Base-by-base conservation (phyloP, 2,888 invertebrate genomes). In the Hirtodrosophila trivittata region DNA sequence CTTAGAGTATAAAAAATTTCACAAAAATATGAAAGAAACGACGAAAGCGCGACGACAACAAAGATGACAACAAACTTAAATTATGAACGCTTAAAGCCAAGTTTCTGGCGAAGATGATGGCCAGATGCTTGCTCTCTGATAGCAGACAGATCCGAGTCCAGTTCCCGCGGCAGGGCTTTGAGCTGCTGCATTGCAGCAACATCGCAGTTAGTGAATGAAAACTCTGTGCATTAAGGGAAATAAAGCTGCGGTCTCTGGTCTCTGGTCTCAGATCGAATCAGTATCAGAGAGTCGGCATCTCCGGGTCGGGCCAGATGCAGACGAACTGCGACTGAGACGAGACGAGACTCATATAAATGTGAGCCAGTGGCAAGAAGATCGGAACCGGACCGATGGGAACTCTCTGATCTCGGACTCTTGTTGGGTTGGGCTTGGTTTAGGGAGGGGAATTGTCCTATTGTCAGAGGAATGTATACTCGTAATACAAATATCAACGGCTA, bases 41-140 rank as follows among this genome's bases (percentile, higher is more conserved):
- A 57, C 57, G 60, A 62, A 57, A 63, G 39, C 47, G 32, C 51
- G 57, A 60, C 58, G 76, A 70, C 77, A 81, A 77, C 62, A 52
- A 43, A 51, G 77, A 59, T 77, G 77, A 80, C 78, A 82, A 74
- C 66, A 69, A 78, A 72, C 66, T 51, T 83, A 83, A 85, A 75
- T 78, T 81, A 85, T 81, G 83, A 78, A 66, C 62, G 72, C 75
- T 66, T 75, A 60, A 73, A 75, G 68, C 66, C 68, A 71, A 66
- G 67, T 77, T 83, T 83, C 87, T 75, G 74, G 62, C 67, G 68
- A 86, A 86, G 86, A 76, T 86, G 78, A 70, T 68, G 58, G 64
- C 63, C 66, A 77, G 77, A 78, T 82, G 68, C 63, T 56, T 56
- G 62, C 49, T 33, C 50, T 41, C 37, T 49, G 78, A 78, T 78